Conservation (phyloP, 1,140 invertebrate species). For the Dendrolimus kikuchii region DNA sequence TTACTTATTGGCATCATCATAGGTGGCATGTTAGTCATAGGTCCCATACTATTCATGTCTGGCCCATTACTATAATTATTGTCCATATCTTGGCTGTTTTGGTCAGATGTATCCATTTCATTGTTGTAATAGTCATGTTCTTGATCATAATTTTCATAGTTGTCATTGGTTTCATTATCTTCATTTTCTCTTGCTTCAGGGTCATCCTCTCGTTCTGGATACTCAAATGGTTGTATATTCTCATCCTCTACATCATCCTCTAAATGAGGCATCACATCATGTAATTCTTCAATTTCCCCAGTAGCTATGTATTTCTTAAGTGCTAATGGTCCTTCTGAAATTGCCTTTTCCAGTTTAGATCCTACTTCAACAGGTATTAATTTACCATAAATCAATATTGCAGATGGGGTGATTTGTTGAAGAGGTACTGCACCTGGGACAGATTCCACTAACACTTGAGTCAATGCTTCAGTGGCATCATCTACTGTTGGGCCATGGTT, state of each 20-base stretch:
- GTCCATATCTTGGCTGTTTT: slow-evolving; percentile 33
- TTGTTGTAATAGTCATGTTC: slow-evolving; percentile 45
- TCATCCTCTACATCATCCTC: slow-evolving; percentile 75
- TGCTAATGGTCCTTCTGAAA: slow-evolving; percentile 81
- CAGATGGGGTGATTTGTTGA: slow-evolving; percentile 81
- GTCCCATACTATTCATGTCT: slow-evolving; percentile 32
- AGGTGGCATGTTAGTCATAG: slow-evolving; percentile 41
- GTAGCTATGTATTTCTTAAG: slow-evolving; percentile 83
- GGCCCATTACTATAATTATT: slow-evolving; percentile 47
- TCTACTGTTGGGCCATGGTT: slow-evolving; percentile 79
- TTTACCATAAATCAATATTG: slow-evolving; percentile 86
- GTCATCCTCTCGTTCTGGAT: slow-evolving; percentile 42
- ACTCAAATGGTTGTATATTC: slow-evolving; percentile 57
- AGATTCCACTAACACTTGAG: slow-evolving; percentile 79
- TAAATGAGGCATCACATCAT: slow-evolving; percentile 79
- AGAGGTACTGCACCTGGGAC: slow-evolving; percentile 80
- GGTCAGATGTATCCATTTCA: slow-evolving; percentile 37
- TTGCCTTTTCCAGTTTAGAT: slow-evolving; percentile 81
- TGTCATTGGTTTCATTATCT: slow-evolving; percentile 26
- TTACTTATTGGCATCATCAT: slow-evolving; percentile 22
- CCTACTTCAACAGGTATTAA: slow-evolving; percentile 83
- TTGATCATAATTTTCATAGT: slow-evolving; percentile 43
- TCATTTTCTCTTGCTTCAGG: slow-evolving; percentile 31
- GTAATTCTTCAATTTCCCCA: slow-evolving; percentile 84
- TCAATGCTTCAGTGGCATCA: slow-evolving; percentile 77